Percentiles rank a stretch among this genome's conserved stretches.
phyloP scores from a whole-genome alignment of 2,888 invertebrate species.

The Rhingia campestris region DNA sequence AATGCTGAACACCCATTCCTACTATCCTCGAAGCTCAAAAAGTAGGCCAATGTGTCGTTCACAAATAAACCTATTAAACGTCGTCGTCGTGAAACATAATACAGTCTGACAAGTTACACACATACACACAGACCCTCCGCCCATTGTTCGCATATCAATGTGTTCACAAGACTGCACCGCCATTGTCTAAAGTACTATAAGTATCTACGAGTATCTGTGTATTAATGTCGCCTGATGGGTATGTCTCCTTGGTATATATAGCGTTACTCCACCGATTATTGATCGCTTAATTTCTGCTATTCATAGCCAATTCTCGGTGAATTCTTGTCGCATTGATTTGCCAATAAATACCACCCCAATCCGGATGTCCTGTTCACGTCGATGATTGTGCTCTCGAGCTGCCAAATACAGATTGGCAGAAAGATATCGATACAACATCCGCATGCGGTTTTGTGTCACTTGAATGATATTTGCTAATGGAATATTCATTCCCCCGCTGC shows the following conservation, averaged over 20 bases:
- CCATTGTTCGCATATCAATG: conserved; percentile 15
- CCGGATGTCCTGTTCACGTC: conserved; percentile 16
- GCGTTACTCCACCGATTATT: conserved; percentile 37
- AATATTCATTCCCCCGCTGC: conserved; percentile 21
- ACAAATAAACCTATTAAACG: conserved; percentile 10
- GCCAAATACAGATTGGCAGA: conserved; percentile 13
- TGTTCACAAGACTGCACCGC: conserved; percentile 7
- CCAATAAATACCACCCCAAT: conserved; percentile 16
- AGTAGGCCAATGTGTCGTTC: conserved; percentile 41
- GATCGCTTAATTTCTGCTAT: conserved; percentile 38
- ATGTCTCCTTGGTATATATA: conserved; percentile 1
- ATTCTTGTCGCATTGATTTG: conserved; percentile 33
- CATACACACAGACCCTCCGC: not conserved
- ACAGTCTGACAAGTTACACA: not conserved
- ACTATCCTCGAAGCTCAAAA: not conserved
- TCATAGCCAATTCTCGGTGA: conserved; percentile 20
- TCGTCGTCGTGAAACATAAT: conserved; percentile 1
- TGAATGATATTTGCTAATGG: conserved; percentile 37
- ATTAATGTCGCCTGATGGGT: not conserved
- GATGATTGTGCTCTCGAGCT: conserved; percentile 1
- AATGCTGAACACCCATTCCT: not conserved
- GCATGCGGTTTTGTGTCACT: conserved; percentile 28
- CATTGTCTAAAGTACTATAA: not conserved
- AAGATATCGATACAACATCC: conserved; percentile 41
- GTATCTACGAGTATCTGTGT: not conserved